These are phyloP conservation scores for Syngnathus rostellatus DNA, from an alignment of 2,797 vertebrate genomes.

Conservation along the genomic window DNA sequence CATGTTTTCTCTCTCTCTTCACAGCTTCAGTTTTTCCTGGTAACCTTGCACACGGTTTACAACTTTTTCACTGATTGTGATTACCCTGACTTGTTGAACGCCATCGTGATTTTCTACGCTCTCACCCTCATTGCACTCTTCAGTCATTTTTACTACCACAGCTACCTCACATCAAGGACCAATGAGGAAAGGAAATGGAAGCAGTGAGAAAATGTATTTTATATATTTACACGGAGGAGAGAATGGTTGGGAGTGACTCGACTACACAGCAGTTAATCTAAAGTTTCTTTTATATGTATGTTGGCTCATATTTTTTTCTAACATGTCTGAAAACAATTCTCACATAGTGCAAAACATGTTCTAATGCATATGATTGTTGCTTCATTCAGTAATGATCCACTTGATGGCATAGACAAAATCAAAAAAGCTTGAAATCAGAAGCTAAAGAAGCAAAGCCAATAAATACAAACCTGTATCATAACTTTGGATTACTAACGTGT, in stretches of 20 bases:
- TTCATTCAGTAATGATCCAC: neutral
- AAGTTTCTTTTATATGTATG: neutral
- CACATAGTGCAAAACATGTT: neutral
- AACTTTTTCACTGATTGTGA: conserved; percentile 63
- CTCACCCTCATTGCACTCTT: conserved; percentile 66
- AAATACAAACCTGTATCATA: neutral
- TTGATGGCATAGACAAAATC: neutral
- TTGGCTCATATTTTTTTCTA: neutral
- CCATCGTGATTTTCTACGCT: conserved; percentile 48
- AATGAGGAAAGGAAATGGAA: neutral
- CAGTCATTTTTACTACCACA: conserved; percentile 62
- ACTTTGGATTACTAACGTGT: neutral
- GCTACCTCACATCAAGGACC: conserved; percentile 44
- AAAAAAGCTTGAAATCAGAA: neutral
- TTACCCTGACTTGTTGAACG: conserved; percentile 60
- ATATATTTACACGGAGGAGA: neutral
- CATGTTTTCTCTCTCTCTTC: neutral
- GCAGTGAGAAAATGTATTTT: neutral
- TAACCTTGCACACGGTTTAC: conserved; percentile 62
- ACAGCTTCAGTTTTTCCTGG: conserved; percentile 61
- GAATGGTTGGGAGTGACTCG: neutral
- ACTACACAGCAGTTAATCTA: neutral
- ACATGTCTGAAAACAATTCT: neutral
- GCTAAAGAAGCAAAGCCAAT: neutral
- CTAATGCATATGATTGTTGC: neutral